Percentiles rank a stretch among this genome's conserved stretches.
phyloP scores from a whole-genome alignment of 1,140 invertebrate genomes.

The Diabrotica virgifera region DNA sequence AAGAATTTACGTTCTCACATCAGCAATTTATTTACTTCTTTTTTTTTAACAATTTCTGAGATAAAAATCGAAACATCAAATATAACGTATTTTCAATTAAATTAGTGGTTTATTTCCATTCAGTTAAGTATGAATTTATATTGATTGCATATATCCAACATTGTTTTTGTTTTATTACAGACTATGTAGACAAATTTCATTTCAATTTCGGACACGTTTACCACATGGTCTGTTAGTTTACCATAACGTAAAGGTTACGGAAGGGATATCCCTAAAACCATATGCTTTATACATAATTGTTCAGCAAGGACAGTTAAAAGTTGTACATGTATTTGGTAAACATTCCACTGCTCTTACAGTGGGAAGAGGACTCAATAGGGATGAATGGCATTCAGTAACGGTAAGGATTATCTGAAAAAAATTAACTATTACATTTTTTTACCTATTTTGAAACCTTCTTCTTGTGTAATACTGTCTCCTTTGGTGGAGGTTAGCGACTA shows the following conservation, averaged over 20 bases:
- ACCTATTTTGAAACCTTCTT: too few species aligned
- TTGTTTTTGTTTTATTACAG: conserved; percentile 50
- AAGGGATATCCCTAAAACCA: conserved; percentile 66
- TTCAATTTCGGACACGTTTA: conserved; percentile 80
- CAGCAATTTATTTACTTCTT: too few species aligned
- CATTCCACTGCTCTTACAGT: conserved; percentile 79
- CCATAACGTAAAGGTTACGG: conserved; percentile 83
- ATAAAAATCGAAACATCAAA: too few species aligned
- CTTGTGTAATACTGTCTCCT: too few species aligned
- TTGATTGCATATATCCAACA: background rate
- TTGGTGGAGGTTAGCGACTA: too few species aligned
- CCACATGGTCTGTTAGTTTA: conserved; percentile 84
- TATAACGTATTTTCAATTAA: background rate
- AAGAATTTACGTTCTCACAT: too few species aligned
- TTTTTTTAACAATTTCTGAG: background rate
- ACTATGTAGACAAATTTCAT: conserved; percentile 81
- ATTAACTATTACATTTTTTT: too few species aligned
- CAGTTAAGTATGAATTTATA: background rate
- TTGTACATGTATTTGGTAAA: conserved; percentile 86
- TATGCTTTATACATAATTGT: conserved; percentile 87
- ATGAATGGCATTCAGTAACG: conserved; percentile 84
- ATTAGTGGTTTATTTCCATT: background rate
- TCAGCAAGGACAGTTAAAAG: conserved; percentile 83
- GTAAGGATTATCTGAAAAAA: conserved; percentile 46
- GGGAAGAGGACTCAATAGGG: conserved; percentile 83